Evolutionary conservation across 2,888 invertebrate species (phyloP).

Genomic region (Litoditis marina): DNA sequence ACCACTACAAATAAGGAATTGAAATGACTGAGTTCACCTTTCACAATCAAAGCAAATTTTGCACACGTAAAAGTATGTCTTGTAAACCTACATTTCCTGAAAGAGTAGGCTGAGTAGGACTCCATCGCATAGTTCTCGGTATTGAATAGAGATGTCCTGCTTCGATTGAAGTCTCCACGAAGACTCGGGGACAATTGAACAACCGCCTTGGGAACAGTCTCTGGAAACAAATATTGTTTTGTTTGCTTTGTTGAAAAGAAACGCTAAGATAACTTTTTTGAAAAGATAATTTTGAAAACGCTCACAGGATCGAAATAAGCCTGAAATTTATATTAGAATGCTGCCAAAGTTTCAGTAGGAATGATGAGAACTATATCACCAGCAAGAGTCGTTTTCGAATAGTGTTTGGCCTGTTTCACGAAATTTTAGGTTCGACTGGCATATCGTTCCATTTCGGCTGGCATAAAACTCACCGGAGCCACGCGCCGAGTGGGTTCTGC

Average conservation of each 20-base stretch:
- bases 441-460: neutral
- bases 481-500: neutral
- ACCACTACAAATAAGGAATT: neutral
- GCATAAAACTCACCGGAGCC: neutral
- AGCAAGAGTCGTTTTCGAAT: too few relatives aligned
- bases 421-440: too few relatives aligned
- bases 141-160: constrained; percentile 23
- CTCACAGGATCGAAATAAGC: too few relatives aligned
- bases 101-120: constrained; percentile 36
- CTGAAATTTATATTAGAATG: too few relatives aligned
- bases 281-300: too few relatives aligned
- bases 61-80: neutral
- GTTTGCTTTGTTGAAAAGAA: too few relatives aligned
- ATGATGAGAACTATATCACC: too few relatives aligned
- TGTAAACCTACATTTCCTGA: constrained; percentile 35
- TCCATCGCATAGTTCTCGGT: constrained; percentile 44
- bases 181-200: constrained; percentile 16
- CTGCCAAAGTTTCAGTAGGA: too few relatives aligned
- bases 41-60: neutral
- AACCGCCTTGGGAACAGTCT: constrained; percentile 14
- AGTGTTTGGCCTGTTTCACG: too few relatives aligned
- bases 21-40: neutral
- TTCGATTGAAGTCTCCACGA: constrained; percentile 15
- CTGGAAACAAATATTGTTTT: constrained; percentile 5
- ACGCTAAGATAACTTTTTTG: too few relatives aligned